Percentiles rank a stretch among this genome's conserved stretches.
Conservation (phyloP, 2,113 vertebrate genomes). For the Pyrgilauda ruficollis region DNA sequence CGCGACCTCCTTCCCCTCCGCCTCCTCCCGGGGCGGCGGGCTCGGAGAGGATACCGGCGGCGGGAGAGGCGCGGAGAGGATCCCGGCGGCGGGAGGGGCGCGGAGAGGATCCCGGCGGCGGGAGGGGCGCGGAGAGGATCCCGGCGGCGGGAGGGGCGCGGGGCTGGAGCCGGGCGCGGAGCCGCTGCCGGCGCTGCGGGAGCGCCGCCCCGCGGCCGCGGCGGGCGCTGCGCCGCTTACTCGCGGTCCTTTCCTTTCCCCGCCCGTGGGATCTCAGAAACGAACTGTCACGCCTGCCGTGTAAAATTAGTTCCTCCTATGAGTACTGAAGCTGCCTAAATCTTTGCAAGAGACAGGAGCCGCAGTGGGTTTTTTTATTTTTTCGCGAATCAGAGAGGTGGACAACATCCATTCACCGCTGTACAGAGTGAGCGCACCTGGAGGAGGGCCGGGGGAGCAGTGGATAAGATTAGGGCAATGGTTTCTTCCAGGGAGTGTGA, state of each 20-base stretch:
- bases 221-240: fast-evolving
- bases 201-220: slow-evolving; percentile 58
- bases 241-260: fast-evolving
- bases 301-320: neutral
- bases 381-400: fast-evolving
- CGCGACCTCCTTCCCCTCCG: neutral
- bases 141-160: too few relatives aligned
- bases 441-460: neutral
- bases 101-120: too few relatives aligned
- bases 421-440: fast-evolving
- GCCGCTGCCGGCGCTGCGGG: neutral
- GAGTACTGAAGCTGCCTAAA: neutral
- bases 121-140: too few relatives aligned
- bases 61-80: neutral
- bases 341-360: neutral
- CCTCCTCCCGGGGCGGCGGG: neutral
- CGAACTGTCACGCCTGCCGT: fast-evolving
- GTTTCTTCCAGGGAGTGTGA: neutral
- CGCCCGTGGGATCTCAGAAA: neutral
- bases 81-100: too few relatives aligned
- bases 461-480: neutral
- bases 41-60: neutral
- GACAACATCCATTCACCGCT: fast-evolving
- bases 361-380: neutral
- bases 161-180: fast-evolving